Base-by-base conservation (phyloP, 1,140 invertebrate species). In the Acromyrmex charruanus region DNA sequence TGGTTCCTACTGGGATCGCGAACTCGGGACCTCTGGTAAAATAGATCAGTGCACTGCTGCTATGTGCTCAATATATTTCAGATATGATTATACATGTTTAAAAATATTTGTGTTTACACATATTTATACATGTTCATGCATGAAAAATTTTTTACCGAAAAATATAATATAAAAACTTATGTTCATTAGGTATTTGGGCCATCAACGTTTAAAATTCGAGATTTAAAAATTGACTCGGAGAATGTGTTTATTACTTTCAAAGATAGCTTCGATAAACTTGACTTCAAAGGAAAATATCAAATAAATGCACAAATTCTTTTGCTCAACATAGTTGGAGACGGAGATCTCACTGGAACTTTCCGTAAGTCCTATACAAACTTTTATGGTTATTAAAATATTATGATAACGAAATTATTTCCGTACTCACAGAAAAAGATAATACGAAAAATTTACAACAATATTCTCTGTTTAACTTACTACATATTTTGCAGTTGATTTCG, bases 261-360 rank as follows among this genome's bases (percentile, higher is more conserved):
- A 86, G 90, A 97, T 10, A 89, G 94, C 31, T 95, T 97, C 28
- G 95, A 96, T 1, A 94, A 93, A 14, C 89, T 97, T 58, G 95
- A 94, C 72, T 96, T 97, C 82, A 93, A 94, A 25, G 96, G 97
- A 53, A 96, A 96, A 85, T 97, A 97, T 92, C 95, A 96, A 84
- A 96, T 97, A 92, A 96, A 97, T 87, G 96, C 96, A 21, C 96
- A 96, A 85, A 94, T 97, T 2, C 91, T 97, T 51, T 93, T 97
- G 44, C 92, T 97, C 21, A 95, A 96, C 63, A 94, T 97, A 14
- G 94, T 96, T 87, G 97, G 97, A 55, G 94, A 95, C 66, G 97
- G 97, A 25, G 96, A 96, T 77, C 95, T 97, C 7, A 96, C 95
- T 0, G 97, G 97, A 82, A 97, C 96, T 66, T 97, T 97, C 68